Evolutionary conservation across 2,797 vertebrate genomes (phyloP).

Genomic region (Harpagifer antarcticus): DNA sequence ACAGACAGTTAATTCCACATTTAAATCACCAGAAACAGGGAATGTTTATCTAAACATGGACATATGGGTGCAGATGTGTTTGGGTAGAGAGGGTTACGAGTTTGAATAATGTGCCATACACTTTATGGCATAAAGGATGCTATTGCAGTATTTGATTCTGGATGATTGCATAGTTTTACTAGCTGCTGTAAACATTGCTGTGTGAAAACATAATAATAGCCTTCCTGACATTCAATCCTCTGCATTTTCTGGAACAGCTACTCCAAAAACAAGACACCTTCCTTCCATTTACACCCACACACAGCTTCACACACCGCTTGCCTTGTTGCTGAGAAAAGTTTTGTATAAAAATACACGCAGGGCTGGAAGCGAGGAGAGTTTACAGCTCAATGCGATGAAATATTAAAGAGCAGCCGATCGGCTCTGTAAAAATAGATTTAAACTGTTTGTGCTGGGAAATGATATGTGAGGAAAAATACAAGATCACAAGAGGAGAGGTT

Average conservation of each 20-base stretch:
- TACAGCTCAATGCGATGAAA: slow-evolving; percentile 52
- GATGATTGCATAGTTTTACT: not conserved
- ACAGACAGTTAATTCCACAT: no score
- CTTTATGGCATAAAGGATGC: no score
- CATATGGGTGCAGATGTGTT: no score
- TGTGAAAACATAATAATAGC: not conserved
- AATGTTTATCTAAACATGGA: no score
- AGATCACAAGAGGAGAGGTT: slow-evolving; percentile 7
- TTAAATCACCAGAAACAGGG: no score
- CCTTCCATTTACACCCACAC: slow-evolving; percentile 17
- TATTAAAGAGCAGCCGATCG: slow-evolving; percentile 44
- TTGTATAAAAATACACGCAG: slow-evolving; percentile 38
- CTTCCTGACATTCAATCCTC: slow-evolving; percentile 6
- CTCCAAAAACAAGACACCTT: slow-evolving; percentile 19
- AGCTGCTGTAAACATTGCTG: slow-evolving; percentile 38
- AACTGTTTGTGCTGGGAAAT: slow-evolving; percentile 33
- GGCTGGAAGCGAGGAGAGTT: slow-evolving; percentile 7
- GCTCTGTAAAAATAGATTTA: slow-evolving; percentile 53
- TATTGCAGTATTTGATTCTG: no score
- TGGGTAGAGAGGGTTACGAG: no score
- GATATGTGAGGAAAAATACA: slow-evolving; percentile 1
- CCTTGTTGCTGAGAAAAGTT: slow-evolving; percentile 17
- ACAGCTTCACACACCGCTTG: slow-evolving; percentile 11
- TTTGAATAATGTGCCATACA: no score
- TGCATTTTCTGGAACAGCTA: slow-evolving; percentile 5